Base-by-base conservation (phyloP, 2,888 invertebrate species). In the Leucophenga montana region DNA sequence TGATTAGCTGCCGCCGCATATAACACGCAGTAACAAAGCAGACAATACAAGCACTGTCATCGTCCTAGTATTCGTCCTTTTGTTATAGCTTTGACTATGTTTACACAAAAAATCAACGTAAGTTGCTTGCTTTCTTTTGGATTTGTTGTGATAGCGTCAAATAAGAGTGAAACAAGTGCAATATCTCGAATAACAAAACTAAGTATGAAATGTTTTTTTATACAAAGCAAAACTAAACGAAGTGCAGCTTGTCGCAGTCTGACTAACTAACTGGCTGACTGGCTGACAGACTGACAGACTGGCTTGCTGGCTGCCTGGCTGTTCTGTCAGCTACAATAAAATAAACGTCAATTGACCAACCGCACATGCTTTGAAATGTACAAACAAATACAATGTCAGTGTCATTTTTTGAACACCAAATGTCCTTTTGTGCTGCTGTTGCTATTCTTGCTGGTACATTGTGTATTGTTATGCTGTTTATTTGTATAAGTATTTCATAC, bases 301-400 rank as follows among this genome's bases (percentile, higher is more conserved):
- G n/a, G n/a, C n/a, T n/a, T n/a, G n/a, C 62, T 22, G 31, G 20
- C 62, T 62, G 46, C 39, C 20, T 44, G 44, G 62, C 62, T 16
- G 56, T 53, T 46, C 67, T 79, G 77, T 76, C 76, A 76, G 64
- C 73, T 71, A 74, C 78, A 78, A 78, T 78, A 75, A 76, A 77
- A 80, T 78, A 78, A 78, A 78, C 75, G 79, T 75, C 78, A 78
- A 80, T 80, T 78, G 79, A 80, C 79, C 79, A 64, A 64, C 46
- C 62, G 33, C 20, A 44, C 59, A 59, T 14, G 14, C 59, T n/a
- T 0, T 33, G 31, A 59, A n/a, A 61, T 27, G 27, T n/a, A 31
- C 16, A 31, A 13, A 59, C 59, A 8, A 33, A 73, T 75, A 77
- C 78, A 78, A 77, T 75, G 77, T 76, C 77, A 77, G 72, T 77